A percentile compares a stretch with the other conserved stretches of the same genome.
Evolutionary conservation across 2,797 vertebrate genomes (phyloP).

Genomic region (Allobates femoralis): DNA sequence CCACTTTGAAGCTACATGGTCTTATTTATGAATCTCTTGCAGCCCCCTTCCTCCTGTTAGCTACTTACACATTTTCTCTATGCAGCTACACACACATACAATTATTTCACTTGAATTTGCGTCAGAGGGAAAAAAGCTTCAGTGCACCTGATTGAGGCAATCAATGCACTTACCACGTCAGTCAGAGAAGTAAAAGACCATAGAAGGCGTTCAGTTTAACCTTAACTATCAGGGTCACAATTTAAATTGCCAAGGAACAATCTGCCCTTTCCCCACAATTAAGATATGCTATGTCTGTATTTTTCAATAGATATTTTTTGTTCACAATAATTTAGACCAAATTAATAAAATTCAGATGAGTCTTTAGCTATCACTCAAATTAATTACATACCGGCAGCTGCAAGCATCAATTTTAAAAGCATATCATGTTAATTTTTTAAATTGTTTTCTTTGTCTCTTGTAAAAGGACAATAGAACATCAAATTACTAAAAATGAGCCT

Average conservation of each 20-base stretch:
- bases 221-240: conserved; percentile 21
- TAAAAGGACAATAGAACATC: conserved; percentile 13
- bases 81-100: conserved; percentile 50
- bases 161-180: conserved; percentile 46
- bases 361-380: not conserved
- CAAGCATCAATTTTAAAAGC: conserved; percentile 1
- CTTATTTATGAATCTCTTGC: not conserved
- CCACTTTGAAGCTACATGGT: not conserved
- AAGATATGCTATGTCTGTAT: not conserved
- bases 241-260: conserved; percentile 3
- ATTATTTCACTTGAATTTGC: conserved; percentile 55
- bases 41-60: not conserved
- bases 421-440: conserved; percentile 25
- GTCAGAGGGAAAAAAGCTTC: conserved; percentile 19
- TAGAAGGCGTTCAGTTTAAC: conserved; percentile 20
- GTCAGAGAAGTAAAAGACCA: conserved; percentile 30
- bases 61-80: conserved; percentile 45
- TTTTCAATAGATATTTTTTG: not conserved
- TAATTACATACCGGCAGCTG: conserved; percentile 30
- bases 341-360: conserved; percentile 37
- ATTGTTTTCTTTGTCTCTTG: conserved; percentile 10
- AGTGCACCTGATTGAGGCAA: conserved; percentile 48
- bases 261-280: conserved; percentile 23
- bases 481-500: not conserved
- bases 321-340: conserved; percentile 3